A percentile compares a stretch with the other conserved stretches of the same genome.
Evolutionary conservation across 2,888 invertebrate genomes (phyloP).

Genomic region (Noctua pronuba): DNA sequence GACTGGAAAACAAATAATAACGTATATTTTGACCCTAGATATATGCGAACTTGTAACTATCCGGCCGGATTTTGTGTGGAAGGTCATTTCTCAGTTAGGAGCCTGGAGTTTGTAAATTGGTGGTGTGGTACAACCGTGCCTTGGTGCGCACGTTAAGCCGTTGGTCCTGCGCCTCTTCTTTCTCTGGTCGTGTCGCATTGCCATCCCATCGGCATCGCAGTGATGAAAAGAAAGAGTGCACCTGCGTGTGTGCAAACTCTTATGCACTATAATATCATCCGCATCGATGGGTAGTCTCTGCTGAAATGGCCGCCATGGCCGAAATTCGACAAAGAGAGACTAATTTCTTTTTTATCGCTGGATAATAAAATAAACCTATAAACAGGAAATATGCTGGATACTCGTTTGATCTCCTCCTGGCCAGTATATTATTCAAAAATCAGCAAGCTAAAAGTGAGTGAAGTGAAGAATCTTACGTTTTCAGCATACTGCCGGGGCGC

Average conservation of each 20-base stretch:
- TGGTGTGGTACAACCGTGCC: background rate
- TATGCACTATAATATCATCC: background rate
- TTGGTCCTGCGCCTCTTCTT: background rate
- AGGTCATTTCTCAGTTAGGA: background rate
- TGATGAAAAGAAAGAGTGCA: background rate
- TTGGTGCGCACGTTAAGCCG: background rate
- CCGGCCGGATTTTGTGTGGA: background rate
- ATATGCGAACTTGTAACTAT: background rate
- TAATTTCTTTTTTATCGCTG: background rate
- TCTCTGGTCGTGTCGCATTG: background rate
- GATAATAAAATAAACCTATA: background rate
- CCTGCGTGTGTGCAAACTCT: background rate
- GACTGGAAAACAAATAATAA: constrained; percentile 81
- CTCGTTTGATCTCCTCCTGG: background rate
- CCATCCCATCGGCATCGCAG: background rate
- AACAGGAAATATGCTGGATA: background rate
- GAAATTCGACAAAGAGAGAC: background rate
- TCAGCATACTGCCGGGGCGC: constrained; percentile 89
- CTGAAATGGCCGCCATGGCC: background rate
- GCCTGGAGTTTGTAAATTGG: background rate
- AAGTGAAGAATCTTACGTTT: constrained; percentile 88
- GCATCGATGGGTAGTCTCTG: background rate
- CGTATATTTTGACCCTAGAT: background rate
- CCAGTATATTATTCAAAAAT: background rate
- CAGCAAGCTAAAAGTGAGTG: background rate